phyloP scores from a whole-genome alignment of 1,140 invertebrate species.

The Zophobas morio region DNA sequence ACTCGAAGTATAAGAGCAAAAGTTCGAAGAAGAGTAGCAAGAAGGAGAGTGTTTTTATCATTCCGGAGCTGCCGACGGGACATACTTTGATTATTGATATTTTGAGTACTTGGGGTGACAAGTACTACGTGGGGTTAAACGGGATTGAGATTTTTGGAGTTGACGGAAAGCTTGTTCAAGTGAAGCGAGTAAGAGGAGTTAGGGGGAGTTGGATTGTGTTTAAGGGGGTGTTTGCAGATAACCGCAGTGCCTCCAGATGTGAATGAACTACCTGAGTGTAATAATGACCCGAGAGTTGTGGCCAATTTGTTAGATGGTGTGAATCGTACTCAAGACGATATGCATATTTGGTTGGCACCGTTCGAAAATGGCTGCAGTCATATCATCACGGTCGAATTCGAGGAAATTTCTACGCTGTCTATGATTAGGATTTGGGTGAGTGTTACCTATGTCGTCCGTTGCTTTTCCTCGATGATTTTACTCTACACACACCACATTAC shows the following conservation, averaged over 20 bases:
- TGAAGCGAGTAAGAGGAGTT: conserved; percentile 70
- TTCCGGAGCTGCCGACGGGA: conserved; percentile 83
- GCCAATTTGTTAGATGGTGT: conserved; percentile 80
- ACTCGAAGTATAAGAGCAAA: conserved; percentile 53
- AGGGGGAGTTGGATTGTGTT: conserved; percentile 9
- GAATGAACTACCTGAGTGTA: conserved; percentile 74
- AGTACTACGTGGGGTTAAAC: conserved; percentile 84
- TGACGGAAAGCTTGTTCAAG: conserved; percentile 72
- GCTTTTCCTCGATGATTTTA: too few species aligned
- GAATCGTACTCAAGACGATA: conserved; percentile 82
- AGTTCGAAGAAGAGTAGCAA: conserved; percentile 31
- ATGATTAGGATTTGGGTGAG: conserved; percentile 84
- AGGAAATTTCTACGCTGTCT: conserved; percentile 73
- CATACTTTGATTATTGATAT: conserved; percentile 79
- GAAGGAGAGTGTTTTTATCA: conserved; percentile 64
- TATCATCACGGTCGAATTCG: conserved; percentile 74
- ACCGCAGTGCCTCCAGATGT: conserved; percentile 74
- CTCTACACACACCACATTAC: too few species aligned
- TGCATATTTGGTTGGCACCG: conserved; percentile 82
- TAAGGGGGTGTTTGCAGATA: conserved; percentile 67
- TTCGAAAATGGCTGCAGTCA: conserved; percentile 74
- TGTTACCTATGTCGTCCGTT: not conserved
- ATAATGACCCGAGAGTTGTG: conserved; percentile 74
- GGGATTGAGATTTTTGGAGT: conserved; percentile 84
- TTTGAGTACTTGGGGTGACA: conserved; percentile 86